phyloP scores from a whole-genome alignment of 2,797 vertebrate species.

The Semotilus atromaculatus region DNA sequence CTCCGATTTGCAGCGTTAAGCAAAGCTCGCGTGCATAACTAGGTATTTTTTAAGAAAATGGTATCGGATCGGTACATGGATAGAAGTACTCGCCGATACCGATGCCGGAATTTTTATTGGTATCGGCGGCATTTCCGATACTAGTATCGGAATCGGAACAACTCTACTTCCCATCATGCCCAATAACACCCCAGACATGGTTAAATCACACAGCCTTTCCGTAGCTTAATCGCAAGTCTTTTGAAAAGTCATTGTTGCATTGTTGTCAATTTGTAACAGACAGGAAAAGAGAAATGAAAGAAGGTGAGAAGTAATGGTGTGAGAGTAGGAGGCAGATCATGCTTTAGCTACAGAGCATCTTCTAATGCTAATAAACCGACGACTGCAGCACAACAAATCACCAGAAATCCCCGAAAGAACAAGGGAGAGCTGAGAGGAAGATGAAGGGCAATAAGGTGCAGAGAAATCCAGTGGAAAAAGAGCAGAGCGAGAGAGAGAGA shows the following conservation, averaged over 20 bases:
- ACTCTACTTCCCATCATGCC: not conserved
- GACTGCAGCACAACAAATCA: slow-evolving; percentile 18
- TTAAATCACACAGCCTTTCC: not conserved
- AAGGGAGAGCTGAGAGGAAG: slow-evolving; percentile 12
- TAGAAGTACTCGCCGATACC: no score
- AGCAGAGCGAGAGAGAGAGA: slow-evolving; percentile 3
- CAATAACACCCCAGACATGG: not conserved
- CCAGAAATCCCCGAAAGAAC: not conserved
- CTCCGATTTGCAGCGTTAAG: no score
- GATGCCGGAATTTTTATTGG: no score
- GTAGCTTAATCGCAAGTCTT: not conserved
- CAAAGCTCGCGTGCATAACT: no score
- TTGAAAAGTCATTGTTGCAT: not conserved
- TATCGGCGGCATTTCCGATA: no score
- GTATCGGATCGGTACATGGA: no score
- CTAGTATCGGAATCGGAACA: no score
- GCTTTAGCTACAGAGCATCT: slow-evolving; percentile 34
- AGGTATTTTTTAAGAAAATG: no score
- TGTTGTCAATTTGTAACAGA: not conserved
- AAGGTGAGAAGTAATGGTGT: not conserved
- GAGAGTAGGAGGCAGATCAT: slow-evolving; percentile 30
- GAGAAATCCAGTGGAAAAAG: no score
- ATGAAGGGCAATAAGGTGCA: not conserved
- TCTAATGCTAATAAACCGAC: slow-evolving; percentile 19
- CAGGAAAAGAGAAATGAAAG: not conserved